Base-by-base conservation (phyloP, 2,113 vertebrate genomes). In the Nibea coibor region DNA sequence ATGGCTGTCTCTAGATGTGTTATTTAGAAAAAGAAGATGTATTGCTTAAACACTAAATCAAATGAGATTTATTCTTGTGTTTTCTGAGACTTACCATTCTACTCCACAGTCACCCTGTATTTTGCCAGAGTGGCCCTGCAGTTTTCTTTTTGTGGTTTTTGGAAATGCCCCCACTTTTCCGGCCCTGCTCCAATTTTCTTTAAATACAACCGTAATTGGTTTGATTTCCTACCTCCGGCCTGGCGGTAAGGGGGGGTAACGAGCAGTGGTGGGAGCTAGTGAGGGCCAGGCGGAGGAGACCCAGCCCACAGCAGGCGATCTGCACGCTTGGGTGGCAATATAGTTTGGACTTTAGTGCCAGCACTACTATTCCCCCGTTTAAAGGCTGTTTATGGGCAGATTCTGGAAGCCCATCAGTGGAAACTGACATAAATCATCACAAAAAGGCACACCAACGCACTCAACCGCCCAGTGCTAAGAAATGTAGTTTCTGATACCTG, bases 211-310 rank as follows among this genome's bases (percentile, higher is more conserved):
- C 88, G 89, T 94, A 94, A 94, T 93, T 94, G 93, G 93, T 92
- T 93, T 93, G 93, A 94, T 94, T 94, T 94, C 92, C 92, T 93
- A 94, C 93, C 93, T 94, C 93, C 91, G 92, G 93, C 89, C 84
- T 88, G 85, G 87, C 48, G 69, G 17, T 50, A 39, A 59, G 68
- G 35, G 56, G 8, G 56, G 58, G 63, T 62, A 51, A 84, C 31
- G 15, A 75, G 83, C 50, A 50, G 78, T 35, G 63, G 78, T 64
- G 65, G 61, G 65, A 78, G 77, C 69, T 42, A 65, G 31, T 16
- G 76, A 83, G 89, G 84, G 71, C 80, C 77, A 77, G 67, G 74
- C 76, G 64, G 69, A 87, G 75, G 86, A 88, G 88, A 82, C 87
- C 78, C 78, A 66, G 82, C 86, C 83, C 83, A 81, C 86, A 87